These are phyloP conservation scores for Drosophila sturtevanti DNA, from an alignment of 1,140 invertebrate species.

Conservation along the genomic window DNA sequence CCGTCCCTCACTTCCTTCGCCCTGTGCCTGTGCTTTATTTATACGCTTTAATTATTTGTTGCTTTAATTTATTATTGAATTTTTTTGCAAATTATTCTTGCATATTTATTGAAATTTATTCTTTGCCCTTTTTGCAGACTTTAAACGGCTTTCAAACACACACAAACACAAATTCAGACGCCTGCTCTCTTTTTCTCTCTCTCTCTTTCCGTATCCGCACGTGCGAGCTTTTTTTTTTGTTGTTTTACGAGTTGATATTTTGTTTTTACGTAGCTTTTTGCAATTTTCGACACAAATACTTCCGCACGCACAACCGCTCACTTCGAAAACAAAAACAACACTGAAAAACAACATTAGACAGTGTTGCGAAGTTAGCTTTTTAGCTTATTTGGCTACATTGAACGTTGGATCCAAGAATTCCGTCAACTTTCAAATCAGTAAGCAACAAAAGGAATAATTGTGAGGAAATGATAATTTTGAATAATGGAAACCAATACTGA, in stretches of 20 bases:
- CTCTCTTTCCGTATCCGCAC: constrained; percentile 24
- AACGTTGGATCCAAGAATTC: too few species aligned
- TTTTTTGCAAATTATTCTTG: constrained; percentile 41
- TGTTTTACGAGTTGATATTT: constrained; percentile 17
- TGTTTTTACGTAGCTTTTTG: constrained; percentile 16
- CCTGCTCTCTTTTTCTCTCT: background rate
- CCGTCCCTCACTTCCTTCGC: constrained; percentile 17
- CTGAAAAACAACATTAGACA: background rate
- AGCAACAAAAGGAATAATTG: too few species aligned
- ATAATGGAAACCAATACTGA: too few species aligned
- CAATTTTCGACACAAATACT: background rate
- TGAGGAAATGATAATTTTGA: too few species aligned
- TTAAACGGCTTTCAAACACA: background rate
- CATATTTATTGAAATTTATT: constrained; percentile 19
- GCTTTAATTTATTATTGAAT: constrained; percentile 7
- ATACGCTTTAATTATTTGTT: constrained; percentile 57
- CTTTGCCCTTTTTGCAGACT: background rate
- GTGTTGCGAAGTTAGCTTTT: too few species aligned
- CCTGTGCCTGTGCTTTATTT: constrained; percentile 68
- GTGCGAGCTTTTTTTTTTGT: constrained; percentile 45
- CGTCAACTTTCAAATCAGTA: too few species aligned
- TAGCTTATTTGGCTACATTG: too few species aligned
- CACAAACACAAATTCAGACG: constrained; percentile 19
- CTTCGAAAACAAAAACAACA: background rate
- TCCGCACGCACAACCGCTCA: constrained; percentile 7